Evolutionary conservation across 2,797 vertebrate genomes (phyloP).

Genomic region (Rousettus madagascariensis): DNA sequence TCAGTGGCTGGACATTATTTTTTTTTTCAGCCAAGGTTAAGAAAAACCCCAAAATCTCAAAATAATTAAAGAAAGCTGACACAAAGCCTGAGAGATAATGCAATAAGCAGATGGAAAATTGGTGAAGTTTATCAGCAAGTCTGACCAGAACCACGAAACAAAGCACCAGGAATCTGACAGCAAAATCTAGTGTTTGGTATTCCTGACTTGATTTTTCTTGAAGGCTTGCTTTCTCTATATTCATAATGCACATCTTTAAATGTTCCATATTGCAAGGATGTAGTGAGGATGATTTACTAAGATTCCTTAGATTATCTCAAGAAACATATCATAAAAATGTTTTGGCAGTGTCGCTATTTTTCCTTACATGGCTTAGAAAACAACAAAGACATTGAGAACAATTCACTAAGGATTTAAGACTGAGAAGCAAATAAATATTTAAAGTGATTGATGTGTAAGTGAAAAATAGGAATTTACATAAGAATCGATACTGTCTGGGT

Average conservation of each 20-base stretch:
- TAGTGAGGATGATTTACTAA: background rate
- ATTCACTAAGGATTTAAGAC: background rate
- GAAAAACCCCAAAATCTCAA: background rate
- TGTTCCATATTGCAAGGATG: background rate
- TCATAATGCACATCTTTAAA: background rate
- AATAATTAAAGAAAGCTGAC: background rate
- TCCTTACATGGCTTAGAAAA: background rate
- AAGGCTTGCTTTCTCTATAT: background rate
- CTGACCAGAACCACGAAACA: background rate
- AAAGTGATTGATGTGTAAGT: conserved; percentile 20
- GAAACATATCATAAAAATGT: background rate
- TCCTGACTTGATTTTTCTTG: background rate
- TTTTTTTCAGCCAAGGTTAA: background rate
- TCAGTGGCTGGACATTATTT: background rate
- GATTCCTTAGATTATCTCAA: background rate
- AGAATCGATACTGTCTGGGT: background rate
- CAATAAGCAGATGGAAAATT: background rate
- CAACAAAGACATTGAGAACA: background rate
- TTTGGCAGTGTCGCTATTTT: background rate
- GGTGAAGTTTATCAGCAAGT: background rate
- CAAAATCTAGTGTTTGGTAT: background rate
- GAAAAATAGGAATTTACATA: background rate
- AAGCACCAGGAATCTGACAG: no score
- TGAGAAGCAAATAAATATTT: conserved; percentile 35
- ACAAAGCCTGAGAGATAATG: background rate